Percentiles rank a stretch among this genome's conserved stretches.
Conservation (phyloP, 1,140 invertebrate genomes). For the Octopus sinensis region DNA sequence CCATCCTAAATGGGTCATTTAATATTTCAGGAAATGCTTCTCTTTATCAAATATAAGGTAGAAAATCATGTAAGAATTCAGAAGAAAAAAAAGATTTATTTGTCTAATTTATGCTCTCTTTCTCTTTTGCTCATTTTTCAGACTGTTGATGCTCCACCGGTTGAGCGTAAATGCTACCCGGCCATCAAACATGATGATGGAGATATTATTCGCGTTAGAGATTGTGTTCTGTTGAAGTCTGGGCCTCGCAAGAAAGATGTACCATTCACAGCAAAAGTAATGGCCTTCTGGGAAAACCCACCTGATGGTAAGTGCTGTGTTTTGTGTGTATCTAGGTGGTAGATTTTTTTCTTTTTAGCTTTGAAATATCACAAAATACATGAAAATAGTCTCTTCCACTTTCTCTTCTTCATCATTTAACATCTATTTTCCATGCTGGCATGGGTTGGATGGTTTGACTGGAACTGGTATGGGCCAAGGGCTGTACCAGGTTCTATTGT, state of each 20-base stretch:
- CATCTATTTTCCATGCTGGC: too few relatives aligned
- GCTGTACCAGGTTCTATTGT: too few relatives aligned
- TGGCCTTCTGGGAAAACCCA: slow-evolving; percentile 89
- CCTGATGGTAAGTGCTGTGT: slow-evolving; percentile 72
- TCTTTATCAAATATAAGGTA: too few relatives aligned
- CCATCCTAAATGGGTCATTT: too few relatives aligned
- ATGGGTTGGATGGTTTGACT: too few relatives aligned
- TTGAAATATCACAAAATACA: not conserved
- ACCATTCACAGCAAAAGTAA: slow-evolving; percentile 90
- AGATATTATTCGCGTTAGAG: slow-evolving; percentile 79
- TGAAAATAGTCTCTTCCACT: too few relatives aligned
- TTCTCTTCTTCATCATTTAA: too few relatives aligned
- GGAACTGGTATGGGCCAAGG: too few relatives aligned
- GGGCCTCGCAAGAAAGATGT: slow-evolving; percentile 79
- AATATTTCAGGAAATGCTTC: too few relatives aligned
- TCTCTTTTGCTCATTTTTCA: slow-evolving; percentile 22
- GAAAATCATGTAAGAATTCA: too few relatives aligned
- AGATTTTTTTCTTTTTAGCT: not conserved
- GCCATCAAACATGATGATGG: slow-evolving; percentile 82
- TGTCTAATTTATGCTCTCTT: too few relatives aligned
- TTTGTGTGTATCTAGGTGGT: not conserved
- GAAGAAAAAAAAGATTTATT: too few relatives aligned
- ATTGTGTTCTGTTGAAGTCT: slow-evolving; percentile 76
- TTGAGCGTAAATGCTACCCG: slow-evolving; percentile 74
- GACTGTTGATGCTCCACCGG: slow-evolving; percentile 33